Percentiles rank a stretch among this genome's conserved stretches.
Conservation (phyloP, 2,888 invertebrate species). For the Phaedon cochleariae region DNA sequence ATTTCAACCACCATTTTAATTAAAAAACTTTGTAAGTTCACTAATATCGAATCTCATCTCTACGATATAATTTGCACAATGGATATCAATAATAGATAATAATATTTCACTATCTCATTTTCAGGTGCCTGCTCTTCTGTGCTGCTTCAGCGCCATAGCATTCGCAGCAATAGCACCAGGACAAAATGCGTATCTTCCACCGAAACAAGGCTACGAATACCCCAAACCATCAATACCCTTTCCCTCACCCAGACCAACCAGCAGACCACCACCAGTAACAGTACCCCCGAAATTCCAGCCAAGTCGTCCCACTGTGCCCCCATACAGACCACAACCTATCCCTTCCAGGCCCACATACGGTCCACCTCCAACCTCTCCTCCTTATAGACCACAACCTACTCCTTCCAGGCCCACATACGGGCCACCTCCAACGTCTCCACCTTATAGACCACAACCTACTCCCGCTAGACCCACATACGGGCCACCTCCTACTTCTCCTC, state of each 20-base stretch:
- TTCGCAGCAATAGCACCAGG: slow-evolving; percentile 69
- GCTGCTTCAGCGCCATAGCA: slow-evolving; percentile 62
- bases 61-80: no score
- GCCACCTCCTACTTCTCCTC: slow-evolving; percentile 39
- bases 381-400: slow-evolving; percentile 36
- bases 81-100: no score
- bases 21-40: no score
- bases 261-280: slow-evolving; percentile 31
- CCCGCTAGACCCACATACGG: slow-evolving; percentile 25
- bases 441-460: slow-evolving; percentile 29
- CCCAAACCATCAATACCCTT: slow-evolving; percentile 72
- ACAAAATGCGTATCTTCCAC: slow-evolving; percentile 80
- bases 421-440: slow-evolving; percentile 27
- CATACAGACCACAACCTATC: slow-evolving; percentile 3
- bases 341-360: slow-evolving; percentile 24
- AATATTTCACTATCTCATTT: slow-evolving; percentile 28
- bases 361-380: slow-evolving; percentile 24
- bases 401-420: slow-evolving; percentile 24
- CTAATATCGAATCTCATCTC: no score
- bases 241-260: slow-evolving; percentile 54
- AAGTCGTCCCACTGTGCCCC: not conserved
- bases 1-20: no score
- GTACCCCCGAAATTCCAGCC: slow-evolving; percentile 29
- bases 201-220: slow-evolving; percentile 78
- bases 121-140: slow-evolving; percentile 66